Base-by-base conservation (phyloP, 2,888 invertebrate species). In the Epistrophe grossulariae region DNA sequence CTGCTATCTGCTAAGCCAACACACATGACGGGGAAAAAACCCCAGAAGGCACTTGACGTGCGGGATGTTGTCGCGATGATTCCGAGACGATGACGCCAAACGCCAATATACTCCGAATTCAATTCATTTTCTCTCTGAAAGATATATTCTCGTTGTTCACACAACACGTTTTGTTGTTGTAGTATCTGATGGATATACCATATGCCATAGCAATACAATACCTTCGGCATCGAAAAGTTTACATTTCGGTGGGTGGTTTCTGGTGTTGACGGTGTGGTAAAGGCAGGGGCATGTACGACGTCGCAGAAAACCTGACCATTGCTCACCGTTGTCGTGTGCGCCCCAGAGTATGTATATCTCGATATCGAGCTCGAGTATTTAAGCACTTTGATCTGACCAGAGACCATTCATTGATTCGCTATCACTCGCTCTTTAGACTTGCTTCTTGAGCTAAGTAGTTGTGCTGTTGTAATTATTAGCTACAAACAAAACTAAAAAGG, bases 321-420 rank as follows among this genome's bases (percentile, higher is more conserved):
- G 83, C 87, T 87, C 87, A 87, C 79, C 84, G 74, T 60, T 81
- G 79, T 77, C 79, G 66, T 81, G 84, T 88, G 83, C 84, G 79
- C 79, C 88, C 72, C 84, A 81, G 83, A 87, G 83, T 83, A 24
- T 83, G 83, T 87, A 62, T 83, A 72, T 83, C 38, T 68, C 72
- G 83, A 87, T 87, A 83, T 83, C 87, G 79, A 76, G 83, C 81
- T 81, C 89, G 91, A 92, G 93, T 95, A 95, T 95, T 95, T 94
- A 95, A 95, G 94, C 94, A 94, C 94, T 94, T 94, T 94, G 94
- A 94, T 93, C 94, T 94, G 94, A 93, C 94, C 94, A 94, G 93
- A 94, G 94, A 94, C 91, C 94, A 95, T 94, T 94, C 95, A 95
- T 95, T 95, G 94, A 94, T 94, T 94, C 94, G 94, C 95, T 95